Conservation (phyloP, 2,113 vertebrate species). For the Turnix velox region DNA sequence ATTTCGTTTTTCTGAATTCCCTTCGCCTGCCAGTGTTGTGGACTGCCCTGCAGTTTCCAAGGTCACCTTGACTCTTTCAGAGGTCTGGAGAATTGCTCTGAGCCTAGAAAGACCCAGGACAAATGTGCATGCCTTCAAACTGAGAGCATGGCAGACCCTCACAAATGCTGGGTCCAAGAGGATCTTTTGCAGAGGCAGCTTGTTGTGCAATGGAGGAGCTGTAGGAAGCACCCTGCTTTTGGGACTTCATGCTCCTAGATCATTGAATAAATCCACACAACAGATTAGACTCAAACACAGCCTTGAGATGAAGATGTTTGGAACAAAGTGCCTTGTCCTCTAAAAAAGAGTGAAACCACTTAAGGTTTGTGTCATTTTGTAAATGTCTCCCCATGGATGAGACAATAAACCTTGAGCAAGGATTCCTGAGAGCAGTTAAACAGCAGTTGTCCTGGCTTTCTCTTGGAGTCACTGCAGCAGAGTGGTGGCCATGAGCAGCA, state of each 20-base stretch:
- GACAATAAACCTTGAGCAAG: neutral
- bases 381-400: neutral
- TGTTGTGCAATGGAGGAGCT: neutral
- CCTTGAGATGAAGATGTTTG: neutral
- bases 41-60: neutral
- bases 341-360: neutral
- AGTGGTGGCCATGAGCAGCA: neutral
- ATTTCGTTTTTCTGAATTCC: neutral
- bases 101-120: neutral
- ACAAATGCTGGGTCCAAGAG: neutral
- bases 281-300: neutral
- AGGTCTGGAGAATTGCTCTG: neutral
- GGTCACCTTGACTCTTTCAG: neutral
- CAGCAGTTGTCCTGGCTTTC: neutral
- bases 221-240: neutral
- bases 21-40: neutral
- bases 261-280: neutral
- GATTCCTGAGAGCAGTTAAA: neutral
- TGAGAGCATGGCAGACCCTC: neutral
- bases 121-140: neutral
- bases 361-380: neutral
- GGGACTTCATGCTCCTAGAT: neutral
- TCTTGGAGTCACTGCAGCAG: neutral
- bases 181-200: neutral
- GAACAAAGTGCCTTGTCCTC: neutral